Percentiles rank a stretch among this genome's conserved stretches.
Conservation (phyloP, 2,113 vertebrate species). For the Prionailurus bengalensis region DNA sequence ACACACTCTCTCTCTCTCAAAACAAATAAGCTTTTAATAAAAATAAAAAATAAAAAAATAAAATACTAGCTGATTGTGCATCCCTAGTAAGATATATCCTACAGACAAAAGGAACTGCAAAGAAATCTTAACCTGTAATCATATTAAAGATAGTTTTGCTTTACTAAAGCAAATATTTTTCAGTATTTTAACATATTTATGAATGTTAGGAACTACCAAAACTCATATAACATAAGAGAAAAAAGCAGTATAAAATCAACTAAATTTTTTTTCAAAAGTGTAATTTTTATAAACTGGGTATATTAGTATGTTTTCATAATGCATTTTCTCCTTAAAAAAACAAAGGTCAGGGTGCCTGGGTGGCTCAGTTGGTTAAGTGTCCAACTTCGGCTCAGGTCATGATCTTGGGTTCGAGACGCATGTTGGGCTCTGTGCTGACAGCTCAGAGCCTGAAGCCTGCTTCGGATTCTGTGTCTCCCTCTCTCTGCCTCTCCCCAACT, state of each 20-base stretch:
- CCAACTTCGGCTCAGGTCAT: no score
- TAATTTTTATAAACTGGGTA: constrained; percentile 1
- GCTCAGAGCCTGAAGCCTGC: no score
- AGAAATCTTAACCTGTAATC: constrained; percentile 42
- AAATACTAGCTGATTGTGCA: neutral
- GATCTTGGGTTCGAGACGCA: no score
- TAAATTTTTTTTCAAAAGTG: neutral
- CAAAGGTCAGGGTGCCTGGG: neutral
- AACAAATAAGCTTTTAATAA: no score
- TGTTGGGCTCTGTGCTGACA: no score
- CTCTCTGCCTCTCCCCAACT: no score
- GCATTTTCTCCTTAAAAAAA: constrained; percentile 51
- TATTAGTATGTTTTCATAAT: neutral
- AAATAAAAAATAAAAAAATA: neutral
- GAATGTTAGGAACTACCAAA: constrained; percentile 4
- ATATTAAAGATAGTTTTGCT: neutral
- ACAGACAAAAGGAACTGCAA: constrained; percentile 22
- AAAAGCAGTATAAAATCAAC: constrained; percentile 36
- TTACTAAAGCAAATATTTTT: constrained; percentile 53
- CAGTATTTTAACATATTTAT: neutral
- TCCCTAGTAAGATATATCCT: neutral
- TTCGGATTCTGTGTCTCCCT: no score
- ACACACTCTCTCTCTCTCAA: no score
- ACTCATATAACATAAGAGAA: constrained; percentile 19
- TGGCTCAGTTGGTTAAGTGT: no score